phyloP scores from a whole-genome alignment of 92 coral and sea anemone species.

The Desmophyllum pertusum region DNA sequence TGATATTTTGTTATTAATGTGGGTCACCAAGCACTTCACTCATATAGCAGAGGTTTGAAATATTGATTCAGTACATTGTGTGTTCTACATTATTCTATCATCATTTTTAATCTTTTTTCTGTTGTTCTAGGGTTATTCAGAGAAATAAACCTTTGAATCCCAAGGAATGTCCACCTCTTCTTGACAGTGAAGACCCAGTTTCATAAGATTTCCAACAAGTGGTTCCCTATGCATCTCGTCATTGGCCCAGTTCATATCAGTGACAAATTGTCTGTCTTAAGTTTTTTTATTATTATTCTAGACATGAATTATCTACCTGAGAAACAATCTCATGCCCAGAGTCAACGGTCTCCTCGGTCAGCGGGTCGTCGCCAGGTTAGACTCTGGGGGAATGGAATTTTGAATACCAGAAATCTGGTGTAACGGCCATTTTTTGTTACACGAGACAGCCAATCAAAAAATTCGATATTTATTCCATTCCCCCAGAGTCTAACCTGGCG shows the following conservation, averaged over 20 bases:
- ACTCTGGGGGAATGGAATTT: too few relatives aligned
- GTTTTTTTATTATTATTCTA: neutral
- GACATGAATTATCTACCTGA: neutral
- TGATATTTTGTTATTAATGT: too few relatives aligned
- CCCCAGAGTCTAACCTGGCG: too few relatives aligned
- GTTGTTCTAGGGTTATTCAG: conserved; percentile 25
- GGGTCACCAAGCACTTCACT: too few relatives aligned
- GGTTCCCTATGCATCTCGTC: neutral
- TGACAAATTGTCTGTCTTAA: neutral
- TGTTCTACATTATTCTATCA: neutral
- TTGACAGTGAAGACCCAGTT: conserved; percentile 36
- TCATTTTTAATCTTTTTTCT: neutral
- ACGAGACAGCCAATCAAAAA: too few relatives aligned
- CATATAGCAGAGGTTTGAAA: neutral
- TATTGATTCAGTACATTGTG: neutral
- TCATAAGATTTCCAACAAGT: neutral
- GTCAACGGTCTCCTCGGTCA: too few relatives aligned
- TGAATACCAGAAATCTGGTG: too few relatives aligned
- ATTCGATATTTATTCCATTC: too few relatives aligned
- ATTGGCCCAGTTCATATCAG: neutral
- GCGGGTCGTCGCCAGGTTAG: too few relatives aligned
- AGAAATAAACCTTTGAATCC: conserved; percentile 8
- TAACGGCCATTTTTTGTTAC: too few relatives aligned
- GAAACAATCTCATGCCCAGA: too few relatives aligned
- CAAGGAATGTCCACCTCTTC: conserved; percentile 40